These are phyloP conservation scores for Andricus quercusramuli DNA, from an alignment of 2,888 invertebrate species.

Conservation along the genomic window DNA sequence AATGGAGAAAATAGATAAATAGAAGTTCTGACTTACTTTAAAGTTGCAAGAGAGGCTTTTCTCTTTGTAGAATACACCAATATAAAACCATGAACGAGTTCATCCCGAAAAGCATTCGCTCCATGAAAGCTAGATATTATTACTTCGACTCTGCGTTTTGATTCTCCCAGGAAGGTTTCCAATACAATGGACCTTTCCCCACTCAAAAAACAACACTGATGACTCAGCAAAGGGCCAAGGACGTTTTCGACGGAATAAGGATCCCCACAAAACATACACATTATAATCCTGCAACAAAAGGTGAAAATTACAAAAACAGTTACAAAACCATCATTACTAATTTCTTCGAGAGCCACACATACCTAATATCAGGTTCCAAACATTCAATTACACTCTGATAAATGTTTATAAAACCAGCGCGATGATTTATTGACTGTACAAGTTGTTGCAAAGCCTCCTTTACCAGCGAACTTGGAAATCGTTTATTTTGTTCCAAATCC, in stretches of 20 bases:
- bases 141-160: slow-evolving; percentile 93
- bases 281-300: slow-evolving; percentile 85
- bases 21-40: slow-evolving; percentile 84
- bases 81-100: slow-evolving; percentile 96
- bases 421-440: slow-evolving; percentile 88
- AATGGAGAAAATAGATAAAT: slow-evolving; percentile 16
- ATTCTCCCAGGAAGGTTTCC: slow-evolving; percentile 95
- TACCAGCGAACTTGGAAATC: slow-evolving; percentile 84
- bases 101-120: slow-evolving; percentile 94
- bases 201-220: slow-evolving; percentile 92
- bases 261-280: slow-evolving; percentile 98
- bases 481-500: slow-evolving; percentile 80
- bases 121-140: slow-evolving; percentile 97
- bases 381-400: slow-evolving; percentile 88
- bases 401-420: slow-evolving; percentile 87
- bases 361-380: slow-evolving; percentile 92
- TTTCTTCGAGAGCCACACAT: slow-evolving; percentile 32
- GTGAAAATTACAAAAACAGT: slow-evolving; percentile 3
- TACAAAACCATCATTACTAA: background rate
- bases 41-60: slow-evolving; percentile 94
- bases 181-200: slow-evolving; percentile 93
- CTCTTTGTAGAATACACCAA: slow-evolving; percentile 96
- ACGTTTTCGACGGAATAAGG: slow-evolving; percentile 94
- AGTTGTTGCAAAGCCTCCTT: slow-evolving; percentile 87
- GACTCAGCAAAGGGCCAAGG: slow-evolving; percentile 91